phyloP scores from a whole-genome alignment of 2,797 vertebrate species.

The Vipera ursinii region DNA sequence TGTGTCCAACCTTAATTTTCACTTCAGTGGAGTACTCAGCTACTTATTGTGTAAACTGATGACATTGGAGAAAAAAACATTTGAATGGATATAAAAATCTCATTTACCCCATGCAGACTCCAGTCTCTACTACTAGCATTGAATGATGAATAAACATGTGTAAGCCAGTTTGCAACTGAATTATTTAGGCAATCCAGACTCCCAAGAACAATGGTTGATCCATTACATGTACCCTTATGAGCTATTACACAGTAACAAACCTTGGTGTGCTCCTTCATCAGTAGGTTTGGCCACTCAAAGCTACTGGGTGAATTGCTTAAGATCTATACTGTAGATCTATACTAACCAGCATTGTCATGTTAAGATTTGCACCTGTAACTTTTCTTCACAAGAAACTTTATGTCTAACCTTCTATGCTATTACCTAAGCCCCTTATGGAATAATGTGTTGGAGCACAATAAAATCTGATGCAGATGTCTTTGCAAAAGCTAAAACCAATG shows the following conservation, averaged over 20 bases:
- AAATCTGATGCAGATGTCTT: constrained; percentile 14
- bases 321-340: constrained; percentile 32
- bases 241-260: background rate
- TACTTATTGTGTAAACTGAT: background rate
- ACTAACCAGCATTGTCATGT: constrained; percentile 23
- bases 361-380: background rate
- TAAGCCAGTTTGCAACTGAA: background rate
- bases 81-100: background rate
- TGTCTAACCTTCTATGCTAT: background rate
- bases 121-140: background rate
- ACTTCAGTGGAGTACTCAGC: background rate
- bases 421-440: background rate
- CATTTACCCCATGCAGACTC: background rate
- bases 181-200: background rate
- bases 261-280: background rate
- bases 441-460: constrained; percentile 12
- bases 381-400: constrained; percentile 8
- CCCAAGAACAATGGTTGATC: background rate
- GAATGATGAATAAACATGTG: background rate
- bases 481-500: background rate
- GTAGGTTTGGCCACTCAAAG: background rate
- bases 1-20: background rate
- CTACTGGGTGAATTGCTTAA: background rate
- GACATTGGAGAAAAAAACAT: background rate
- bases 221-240: background rate